A percentile compares a stretch with the other conserved stretches of the same genome.
Evolutionary conservation across 1,140 invertebrate species (phyloP).

Genomic region (Leptopilina boulardi): DNA sequence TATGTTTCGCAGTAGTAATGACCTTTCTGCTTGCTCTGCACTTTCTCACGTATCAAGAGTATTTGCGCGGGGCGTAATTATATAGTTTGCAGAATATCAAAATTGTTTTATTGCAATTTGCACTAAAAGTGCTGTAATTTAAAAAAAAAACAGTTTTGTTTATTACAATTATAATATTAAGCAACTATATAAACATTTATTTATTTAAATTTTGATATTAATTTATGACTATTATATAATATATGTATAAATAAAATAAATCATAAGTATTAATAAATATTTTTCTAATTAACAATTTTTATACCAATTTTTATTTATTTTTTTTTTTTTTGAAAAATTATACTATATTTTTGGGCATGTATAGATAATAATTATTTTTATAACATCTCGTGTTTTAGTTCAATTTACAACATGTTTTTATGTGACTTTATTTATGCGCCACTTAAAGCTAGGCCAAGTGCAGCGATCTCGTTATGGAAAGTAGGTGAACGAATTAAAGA

Average conservation of each 20-base stretch:
- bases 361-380: not conserved
- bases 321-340: too few species aligned
- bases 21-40: slow-evolving; percentile 24
- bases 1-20: slow-evolving; percentile 18
- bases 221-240: too few species aligned
- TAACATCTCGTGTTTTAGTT: slow-evolving; percentile 8
- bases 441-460: slow-evolving; percentile 39
- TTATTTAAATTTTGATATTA: not conserved
- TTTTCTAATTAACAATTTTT: too few species aligned
- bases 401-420: not conserved
- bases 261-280: too few species aligned
- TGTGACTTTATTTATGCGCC: not conserved
- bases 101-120: slow-evolving; percentile 14
- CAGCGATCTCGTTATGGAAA: slow-evolving; percentile 51
- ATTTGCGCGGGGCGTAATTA: not conserved
- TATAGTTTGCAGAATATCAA: slow-evolving; percentile 5
- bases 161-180: not conserved
- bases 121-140: not conserved
- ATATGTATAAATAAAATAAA: too few species aligned
- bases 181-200: not conserved
- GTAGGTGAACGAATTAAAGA: slow-evolving; percentile 45
- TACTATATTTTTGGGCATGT: not conserved
- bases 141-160: not conserved
- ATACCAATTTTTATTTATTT: too few species aligned
- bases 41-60: slow-evolving; percentile 19